Evolutionary conservation across 2,113 vertebrate species (phyloP), one percentile per base, ranked within the genome.

Genomic region (Silurus asotus): DNA sequence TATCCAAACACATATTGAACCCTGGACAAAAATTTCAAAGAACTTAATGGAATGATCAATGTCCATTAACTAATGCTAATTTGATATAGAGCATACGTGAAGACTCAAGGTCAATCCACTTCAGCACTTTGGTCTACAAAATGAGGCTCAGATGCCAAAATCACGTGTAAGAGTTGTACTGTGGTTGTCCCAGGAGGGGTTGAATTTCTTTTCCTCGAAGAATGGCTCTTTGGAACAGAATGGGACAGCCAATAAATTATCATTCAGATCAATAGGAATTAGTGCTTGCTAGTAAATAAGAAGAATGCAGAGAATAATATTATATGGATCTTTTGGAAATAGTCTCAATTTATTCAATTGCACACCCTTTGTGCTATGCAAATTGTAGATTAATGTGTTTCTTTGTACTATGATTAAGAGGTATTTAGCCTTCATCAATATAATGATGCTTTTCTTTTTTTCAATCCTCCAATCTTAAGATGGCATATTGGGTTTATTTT

Each of bases 1-100:
- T 17, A 70, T 70, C 84, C 77, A 75, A 85, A 88, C 83, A 88
- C 83, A 90, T 93, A 93, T 92, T 91, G 92, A 93, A 84, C 82
- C 65, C 81, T 80, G 89, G 89, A 83, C 79, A 86, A 51, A 84
- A 69, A 85, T 80, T 90, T 93, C 88, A 92, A 84, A 90, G 80
- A 89, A 61, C 88, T 88, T 85, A 61, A 83, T 37, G 19, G 80
- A 81, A 84, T 90, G 89, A 91, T 93, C 91, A 58, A 92, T 93
- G 91, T 91, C 87, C 91, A 93, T 93, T 91, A 93, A 86, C 82
- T 55, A 53, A 20, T 85, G 28, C 81, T 86, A 82, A 87, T 89
- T 89, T 25, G 69, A 70, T 92, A 87, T 37, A 23, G 77, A 78
- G 72, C 74, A 85, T 75, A 90, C 45, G 53, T 81, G 59, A 49